phyloP scores from a whole-genome alignment of 2,888 invertebrate genomes.

The Tridacna crocea region DNA sequence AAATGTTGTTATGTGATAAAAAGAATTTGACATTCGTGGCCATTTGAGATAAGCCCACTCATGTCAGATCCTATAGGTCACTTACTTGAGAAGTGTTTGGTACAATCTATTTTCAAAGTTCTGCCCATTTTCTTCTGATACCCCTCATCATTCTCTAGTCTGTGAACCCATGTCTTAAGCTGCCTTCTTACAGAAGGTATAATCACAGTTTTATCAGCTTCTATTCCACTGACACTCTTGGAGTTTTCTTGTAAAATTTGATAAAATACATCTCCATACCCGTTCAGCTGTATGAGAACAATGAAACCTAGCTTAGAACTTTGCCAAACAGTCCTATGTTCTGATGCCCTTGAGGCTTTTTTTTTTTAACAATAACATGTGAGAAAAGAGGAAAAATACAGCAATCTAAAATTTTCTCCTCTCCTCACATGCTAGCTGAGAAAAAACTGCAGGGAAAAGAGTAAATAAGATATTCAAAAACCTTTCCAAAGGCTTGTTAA shows the following conservation, averaged over 20 bases:
- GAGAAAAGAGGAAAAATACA: too few species aligned
- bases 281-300: constrained; percentile 57
- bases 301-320: neutral
- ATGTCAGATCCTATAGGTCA: neutral
- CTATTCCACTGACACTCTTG: too few species aligned
- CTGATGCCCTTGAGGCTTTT: neutral
- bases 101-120: neutral
- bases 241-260: constrained; percentile 54
- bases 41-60: too few species aligned
- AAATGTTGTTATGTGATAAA: too few species aligned
- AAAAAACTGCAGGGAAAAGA: neutral
- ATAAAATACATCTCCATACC: constrained; percentile 70
- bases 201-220: too few species aligned
- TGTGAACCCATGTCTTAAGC: neutral
- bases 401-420: too few species aligned
- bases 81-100: constrained; percentile 1
- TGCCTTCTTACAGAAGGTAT: neutral
- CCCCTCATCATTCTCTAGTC: neutral
- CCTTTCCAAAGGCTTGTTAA: neutral
- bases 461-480: neutral
- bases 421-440: too few species aligned
- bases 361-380: too few species aligned
- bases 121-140: neutral
- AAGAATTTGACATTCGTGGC: too few species aligned
- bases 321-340: neutral